These are phyloP conservation scores for Jaculus jaculus DNA, from an alignment of 2,113 vertebrate species.

Conservation along the genomic window DNA sequence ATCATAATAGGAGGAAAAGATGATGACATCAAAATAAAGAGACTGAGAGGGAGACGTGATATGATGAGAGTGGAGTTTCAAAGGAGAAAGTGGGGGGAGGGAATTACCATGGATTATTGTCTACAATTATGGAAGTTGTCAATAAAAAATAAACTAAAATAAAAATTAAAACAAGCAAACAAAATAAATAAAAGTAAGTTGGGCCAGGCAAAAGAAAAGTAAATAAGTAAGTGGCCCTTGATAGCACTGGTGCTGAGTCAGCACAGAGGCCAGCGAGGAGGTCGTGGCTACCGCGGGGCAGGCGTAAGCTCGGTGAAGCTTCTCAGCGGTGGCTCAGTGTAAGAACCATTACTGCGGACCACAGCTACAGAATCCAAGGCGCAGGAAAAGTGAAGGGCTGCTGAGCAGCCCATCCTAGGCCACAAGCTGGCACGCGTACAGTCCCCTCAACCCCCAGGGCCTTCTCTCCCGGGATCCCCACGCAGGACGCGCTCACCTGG, in stretches of 20 bases:
- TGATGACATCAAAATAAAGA: no score
- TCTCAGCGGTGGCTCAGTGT: background rate
- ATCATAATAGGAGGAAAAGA: no score
- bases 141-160: no score
- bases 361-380: background rate
- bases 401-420: background rate
- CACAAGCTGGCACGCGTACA: background rate
- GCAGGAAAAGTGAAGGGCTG: background rate
- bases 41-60: no score
- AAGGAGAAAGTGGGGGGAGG: no score
- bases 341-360: background rate
- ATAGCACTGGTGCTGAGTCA: background rate
- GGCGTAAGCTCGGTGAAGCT: background rate
- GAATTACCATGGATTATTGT: no score
- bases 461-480: background rate
- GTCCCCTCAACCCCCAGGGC: background rate
- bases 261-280: background rate
- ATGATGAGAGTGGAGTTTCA: no score
- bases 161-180: no score
- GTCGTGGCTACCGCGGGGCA: background rate
- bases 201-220: no score
- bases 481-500: slow-evolving; percentile 85
- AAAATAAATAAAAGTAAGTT: no score
- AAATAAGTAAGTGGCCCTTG: no score
- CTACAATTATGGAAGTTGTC: no score